These are phyloP conservation scores for Menidia menidia DNA, from an alignment of 2,797 vertebrate species.

Conservation along the genomic window DNA sequence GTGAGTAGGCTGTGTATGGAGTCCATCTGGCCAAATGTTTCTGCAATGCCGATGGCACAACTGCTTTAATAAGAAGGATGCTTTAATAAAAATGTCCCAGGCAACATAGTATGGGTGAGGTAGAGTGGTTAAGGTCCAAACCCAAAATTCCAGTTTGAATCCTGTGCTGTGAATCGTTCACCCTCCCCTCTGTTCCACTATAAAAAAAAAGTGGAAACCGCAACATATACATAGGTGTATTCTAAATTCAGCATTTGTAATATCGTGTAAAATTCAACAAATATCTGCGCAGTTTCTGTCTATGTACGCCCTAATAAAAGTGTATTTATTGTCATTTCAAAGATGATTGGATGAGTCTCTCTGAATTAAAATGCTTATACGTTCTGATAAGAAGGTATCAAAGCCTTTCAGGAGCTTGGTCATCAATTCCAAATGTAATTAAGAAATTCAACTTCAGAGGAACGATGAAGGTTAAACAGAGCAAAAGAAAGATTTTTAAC, in stretches of 20 bases:
- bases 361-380: neutral
- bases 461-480: neutral
- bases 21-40: constrained; percentile 7
- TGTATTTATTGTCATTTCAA: too few species aligned
- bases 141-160: neutral
- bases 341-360: neutral
- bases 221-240: neutral
- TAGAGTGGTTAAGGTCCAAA: constrained; percentile 4
- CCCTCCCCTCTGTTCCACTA: neutral
- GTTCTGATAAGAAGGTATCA: neutral
- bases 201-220: neutral
- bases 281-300: neutral
- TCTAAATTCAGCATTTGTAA: neutral
- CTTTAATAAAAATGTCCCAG: constrained; percentile 3
- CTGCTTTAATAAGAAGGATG: constrained; percentile 9
- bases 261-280: neutral
- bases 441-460: neutral
- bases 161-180: neutral
- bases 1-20: constrained; percentile 4
- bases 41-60: neutral
- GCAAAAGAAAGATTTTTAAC: neutral
- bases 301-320: neutral
- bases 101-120: neutral
- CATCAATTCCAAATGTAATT: neutral
- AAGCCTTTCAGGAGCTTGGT: neutral